These are phyloP conservation scores for Mystacornis crossleyi DNA, from an alignment of 2,113 vertebrate genomes.

Conservation along the genomic window DNA sequence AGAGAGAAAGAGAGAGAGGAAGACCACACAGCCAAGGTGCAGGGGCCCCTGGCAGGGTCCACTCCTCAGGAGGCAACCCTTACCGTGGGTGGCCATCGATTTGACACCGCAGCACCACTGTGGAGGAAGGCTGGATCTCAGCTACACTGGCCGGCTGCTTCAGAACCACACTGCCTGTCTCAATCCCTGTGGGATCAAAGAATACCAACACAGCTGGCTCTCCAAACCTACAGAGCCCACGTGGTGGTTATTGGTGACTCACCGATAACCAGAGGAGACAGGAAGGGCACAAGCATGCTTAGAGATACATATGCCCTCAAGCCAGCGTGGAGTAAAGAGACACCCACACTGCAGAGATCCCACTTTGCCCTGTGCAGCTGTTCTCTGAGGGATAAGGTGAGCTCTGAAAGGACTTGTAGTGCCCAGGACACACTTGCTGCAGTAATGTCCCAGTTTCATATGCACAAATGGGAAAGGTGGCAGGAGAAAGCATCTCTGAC, in stretches of 20 bases:
- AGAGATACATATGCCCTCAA: neutral
- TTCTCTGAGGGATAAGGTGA: neutral
- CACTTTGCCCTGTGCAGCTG: neutral
- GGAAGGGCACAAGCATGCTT: neutral
- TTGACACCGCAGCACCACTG: conserved; percentile 87
- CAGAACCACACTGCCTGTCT: conserved; percentile 87
- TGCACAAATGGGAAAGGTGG: accelerated
- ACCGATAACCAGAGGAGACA: neutral
- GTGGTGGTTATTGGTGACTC: neutral
- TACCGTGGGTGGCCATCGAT: conserved; percentile 97
- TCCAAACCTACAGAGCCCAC: neutral
- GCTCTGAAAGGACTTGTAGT: neutral
- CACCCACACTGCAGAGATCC: neutral
- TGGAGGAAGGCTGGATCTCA: conserved; percentile 88
- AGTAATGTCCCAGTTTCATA: neutral
- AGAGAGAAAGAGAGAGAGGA: neutral
- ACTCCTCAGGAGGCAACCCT: conserved; percentile 52
- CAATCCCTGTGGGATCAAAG: conserved; percentile 84
- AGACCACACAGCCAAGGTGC: neutral
- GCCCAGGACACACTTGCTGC: neutral
- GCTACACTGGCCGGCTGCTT: conserved; percentile 83
- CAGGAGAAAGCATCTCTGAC: neutral
- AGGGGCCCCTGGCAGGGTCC: neutral
- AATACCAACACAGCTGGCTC: neutral
- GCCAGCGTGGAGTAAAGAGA: neutral